A percentile compares a stretch with the other conserved stretches of the same genome.
phyloP scores from a whole-genome alignment of 2,888 invertebrate species.

The Pristionchus arcanus region DNA sequence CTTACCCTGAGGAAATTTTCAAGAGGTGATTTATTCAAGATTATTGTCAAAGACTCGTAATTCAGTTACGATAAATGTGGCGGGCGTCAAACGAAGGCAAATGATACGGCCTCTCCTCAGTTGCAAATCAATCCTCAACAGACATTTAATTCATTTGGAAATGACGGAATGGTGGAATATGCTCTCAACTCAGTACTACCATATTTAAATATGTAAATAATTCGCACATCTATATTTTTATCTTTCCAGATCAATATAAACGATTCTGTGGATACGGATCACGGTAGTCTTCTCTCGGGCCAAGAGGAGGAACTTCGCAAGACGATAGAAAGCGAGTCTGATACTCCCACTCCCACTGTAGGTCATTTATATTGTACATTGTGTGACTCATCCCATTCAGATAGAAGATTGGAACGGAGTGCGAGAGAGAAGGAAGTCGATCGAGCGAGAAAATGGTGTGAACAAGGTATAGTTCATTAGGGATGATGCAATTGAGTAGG shows the following conservation, averaged over 20 bases:
- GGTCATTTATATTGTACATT: not conserved
- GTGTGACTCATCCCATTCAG: not conserved
- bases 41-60: not conserved
- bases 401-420: not conserved
- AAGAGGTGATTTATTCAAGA: not conserved
- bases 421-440: not conserved
- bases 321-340: slow-evolving; percentile 7
- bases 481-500: no score
- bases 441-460: not conserved
- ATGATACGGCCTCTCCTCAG: not conserved
- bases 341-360: slow-evolving; percentile 20
- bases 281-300: slow-evolving; percentile 2
- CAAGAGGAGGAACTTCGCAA: not conserved
- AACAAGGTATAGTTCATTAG: not conserved
- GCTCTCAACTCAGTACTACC: not conserved
- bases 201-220: not conserved
- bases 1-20: not conserved
- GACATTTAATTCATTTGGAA: not conserved
- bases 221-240: no score
- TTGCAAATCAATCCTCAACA: not conserved
- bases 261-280: slow-evolving; percentile 1
- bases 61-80: not conserved
- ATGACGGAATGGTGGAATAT: not conserved
- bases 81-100: not conserved
- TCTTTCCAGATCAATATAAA: not conserved